Evolutionary conservation across 2,113 vertebrate species (phyloP), one percentile per base, ranked within the genome.

Genomic region (Sakesphorus luctuosus): DNA sequence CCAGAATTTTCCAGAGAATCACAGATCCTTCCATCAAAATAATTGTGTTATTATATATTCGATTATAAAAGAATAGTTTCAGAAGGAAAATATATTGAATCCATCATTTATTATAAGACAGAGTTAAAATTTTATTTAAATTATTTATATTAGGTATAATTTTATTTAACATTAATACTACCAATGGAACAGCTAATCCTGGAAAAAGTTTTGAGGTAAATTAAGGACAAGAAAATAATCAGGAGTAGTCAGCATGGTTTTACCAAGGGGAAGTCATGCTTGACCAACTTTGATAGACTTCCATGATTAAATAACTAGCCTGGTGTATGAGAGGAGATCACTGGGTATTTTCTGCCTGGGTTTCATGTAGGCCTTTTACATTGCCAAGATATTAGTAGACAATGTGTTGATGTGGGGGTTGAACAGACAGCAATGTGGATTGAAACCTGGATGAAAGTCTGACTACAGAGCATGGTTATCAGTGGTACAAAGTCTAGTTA

Each of bases 81-180:
- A 77, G 21, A 46, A 80, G 31, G n/a, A 89, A 89, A 93, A 84
- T 69, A 68, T 44, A 84, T 36, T 50, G 9, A 89, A 69, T 40
- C 18, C 13, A n/a, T 66, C 3, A n/a, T 77, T 91, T 67, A 76
- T 61, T 81, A 25, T 49, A 55, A 85, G 33, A 75, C 28, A 38
- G 19, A 47, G 23, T 2, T 46, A 46, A 35, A 5, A 65, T 47
- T 77, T 80, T 47, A 33, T 69, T 71, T 47, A 47, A 78, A 58
- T 85, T 90, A 61, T 79, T 94, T 82, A 40, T 40, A 75, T 4
- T 40, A 67, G 6, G 8, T 72, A 58, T 63, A 50, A 66, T 78
- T 71, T 87, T 71, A 59, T 59, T 80, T 91, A 58, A 40, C 46
- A 38, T 62, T 84, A 74, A 16, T 62, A 35, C 11, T 69, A 66